Conservation (phyloP, 2,888 invertebrate species). For the Polydrusus pterygomalis region DNA sequence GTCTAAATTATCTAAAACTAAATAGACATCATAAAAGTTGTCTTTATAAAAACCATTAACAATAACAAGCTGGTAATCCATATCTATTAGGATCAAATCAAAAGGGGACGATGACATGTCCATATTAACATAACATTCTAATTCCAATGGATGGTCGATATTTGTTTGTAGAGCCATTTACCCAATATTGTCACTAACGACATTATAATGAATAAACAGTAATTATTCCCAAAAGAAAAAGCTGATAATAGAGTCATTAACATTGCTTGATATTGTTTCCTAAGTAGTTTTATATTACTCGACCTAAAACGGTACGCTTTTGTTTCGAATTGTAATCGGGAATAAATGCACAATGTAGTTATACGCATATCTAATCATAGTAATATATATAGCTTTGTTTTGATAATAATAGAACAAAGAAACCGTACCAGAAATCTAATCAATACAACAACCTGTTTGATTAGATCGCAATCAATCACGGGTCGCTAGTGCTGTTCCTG, state of each 20-base stretch:
- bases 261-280: conserved; percentile 9
- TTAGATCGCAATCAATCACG: conserved; percentile 15
- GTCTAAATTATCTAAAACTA: neutral
- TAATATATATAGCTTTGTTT: conserved; percentile 3
- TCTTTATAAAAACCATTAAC: neutral
- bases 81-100: neutral
- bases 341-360: neutral
- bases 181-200: conserved; percentile 24
- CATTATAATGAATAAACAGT: conserved; percentile 9
- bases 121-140: conserved; percentile 11
- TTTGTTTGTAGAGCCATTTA: conserved; percentile 15
- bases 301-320: neutral
- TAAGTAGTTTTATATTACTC: conserved; percentile 23
- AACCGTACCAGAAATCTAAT: conserved; percentile 18
- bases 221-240: conserved; percentile 27
- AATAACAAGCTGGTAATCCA: neutral
- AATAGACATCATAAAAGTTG: neutral
- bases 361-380: neutral
- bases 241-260: conserved; percentile 26
- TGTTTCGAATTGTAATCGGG: neutral
- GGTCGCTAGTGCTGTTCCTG: neutral
- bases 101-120: conserved; percentile 5
- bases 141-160: neutral
- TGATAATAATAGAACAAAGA: conserved; percentile 35
- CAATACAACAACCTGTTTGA: conserved; percentile 34